Percentiles rank a stretch among this genome's conserved stretches.
Evolutionary conservation across 2,113 vertebrate species (phyloP).

Genomic region (Furnarius figulus): DNA sequence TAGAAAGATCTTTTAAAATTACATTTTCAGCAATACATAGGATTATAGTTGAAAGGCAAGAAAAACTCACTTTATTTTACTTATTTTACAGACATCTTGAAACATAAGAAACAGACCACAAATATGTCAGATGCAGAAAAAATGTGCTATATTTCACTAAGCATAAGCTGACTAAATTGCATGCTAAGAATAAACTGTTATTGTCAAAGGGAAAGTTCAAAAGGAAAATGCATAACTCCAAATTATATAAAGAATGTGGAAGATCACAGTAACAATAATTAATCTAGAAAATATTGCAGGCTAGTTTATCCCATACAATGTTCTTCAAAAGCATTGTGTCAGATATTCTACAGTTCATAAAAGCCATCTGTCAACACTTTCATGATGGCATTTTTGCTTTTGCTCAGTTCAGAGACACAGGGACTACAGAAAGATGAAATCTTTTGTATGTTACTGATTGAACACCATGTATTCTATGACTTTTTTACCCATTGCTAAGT

Average conservation of each 20-base stretch:
- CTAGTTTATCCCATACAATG: not conserved
- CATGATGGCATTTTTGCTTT: not conserved
- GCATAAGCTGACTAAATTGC: not conserved
- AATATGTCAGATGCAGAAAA: not conserved
- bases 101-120: not conserved
- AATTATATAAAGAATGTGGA: not conserved
- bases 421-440: not conserved
- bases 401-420: not conserved
- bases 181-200: slow-evolving; percentile 9
- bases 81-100: not conserved
- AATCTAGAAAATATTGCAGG: slow-evolving; percentile 19
- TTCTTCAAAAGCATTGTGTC: slow-evolving; percentile 1
- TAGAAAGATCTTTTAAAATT: not conserved
- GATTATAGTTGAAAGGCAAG: not conserved
- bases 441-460: not conserved
- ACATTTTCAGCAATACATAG: not conserved
- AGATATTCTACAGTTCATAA: slow-evolving; percentile 4
- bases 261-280: slow-evolving; percentile 22
- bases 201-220: not conserved
- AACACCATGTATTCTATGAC: not conserved
- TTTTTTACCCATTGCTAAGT: not conserved
- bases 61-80: not conserved
- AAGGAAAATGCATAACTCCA: not conserved
- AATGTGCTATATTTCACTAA: not conserved
- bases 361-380: not conserved